These are phyloP conservation scores for Salmo trutta DNA, from an alignment of 2,797 vertebrate genomes.

Conservation along the genomic window DNA sequence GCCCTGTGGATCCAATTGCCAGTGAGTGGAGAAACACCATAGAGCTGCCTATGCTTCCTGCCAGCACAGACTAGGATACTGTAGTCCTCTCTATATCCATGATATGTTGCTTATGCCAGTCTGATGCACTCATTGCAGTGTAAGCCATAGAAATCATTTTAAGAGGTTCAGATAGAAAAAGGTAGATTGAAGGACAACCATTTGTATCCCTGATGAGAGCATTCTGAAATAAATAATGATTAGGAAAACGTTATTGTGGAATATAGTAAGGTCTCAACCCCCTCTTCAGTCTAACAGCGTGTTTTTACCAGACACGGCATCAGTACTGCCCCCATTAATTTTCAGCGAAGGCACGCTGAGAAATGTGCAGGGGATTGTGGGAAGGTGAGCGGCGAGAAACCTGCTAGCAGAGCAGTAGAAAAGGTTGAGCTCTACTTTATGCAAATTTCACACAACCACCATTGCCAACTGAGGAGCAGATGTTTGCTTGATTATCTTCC, in stretches of 20 bases:
- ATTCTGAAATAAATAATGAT: background rate
- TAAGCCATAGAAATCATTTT: background rate
- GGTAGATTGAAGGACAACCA: background rate
- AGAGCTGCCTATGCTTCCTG: background rate
- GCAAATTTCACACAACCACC: too few species aligned
- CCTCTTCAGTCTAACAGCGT: background rate
- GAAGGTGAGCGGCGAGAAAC: too few species aligned
- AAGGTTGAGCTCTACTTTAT: too few species aligned
- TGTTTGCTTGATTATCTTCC: too few species aligned
- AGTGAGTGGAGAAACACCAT: slow-evolving; percentile 5
- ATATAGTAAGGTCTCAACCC: background rate
- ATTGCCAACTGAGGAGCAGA: too few species aligned
- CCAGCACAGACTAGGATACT: background rate
- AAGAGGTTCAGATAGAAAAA: background rate
- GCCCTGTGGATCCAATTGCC: background rate
- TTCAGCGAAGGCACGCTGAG: background rate
- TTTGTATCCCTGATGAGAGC: background rate
- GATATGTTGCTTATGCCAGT: background rate
- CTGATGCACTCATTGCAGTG: background rate
- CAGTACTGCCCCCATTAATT: background rate
- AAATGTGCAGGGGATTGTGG: too few species aligned
- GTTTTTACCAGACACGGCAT: too few species aligned
- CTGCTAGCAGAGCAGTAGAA: too few species aligned
- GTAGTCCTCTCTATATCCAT: slow-evolving; percentile 1
- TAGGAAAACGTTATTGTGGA: background rate